Conservation (phyloP, 2,797 vertebrate species). For the Eulemur albifrons region DNA sequence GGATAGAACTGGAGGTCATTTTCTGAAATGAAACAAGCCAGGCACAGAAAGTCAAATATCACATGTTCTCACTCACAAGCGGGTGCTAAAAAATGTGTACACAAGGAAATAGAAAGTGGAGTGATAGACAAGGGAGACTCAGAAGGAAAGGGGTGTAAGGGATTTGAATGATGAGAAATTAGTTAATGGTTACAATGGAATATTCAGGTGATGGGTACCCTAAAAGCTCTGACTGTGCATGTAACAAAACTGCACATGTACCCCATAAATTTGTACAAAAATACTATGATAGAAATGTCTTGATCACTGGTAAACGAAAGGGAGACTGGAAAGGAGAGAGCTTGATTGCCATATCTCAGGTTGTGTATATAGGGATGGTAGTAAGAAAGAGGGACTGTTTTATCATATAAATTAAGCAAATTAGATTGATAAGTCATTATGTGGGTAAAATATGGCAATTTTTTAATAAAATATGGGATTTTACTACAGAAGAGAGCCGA, state of each 20-base stretch:
- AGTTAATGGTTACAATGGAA: background rate
- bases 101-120: background rate
- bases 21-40: background rate
- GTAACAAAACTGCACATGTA: background rate
- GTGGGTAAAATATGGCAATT: background rate
- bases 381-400: background rate
- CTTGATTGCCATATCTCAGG: background rate
- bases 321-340: slow-evolving; percentile 6
- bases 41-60: background rate
- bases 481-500: slow-evolving; percentile 13
- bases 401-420: slow-evolving; percentile 19
- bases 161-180: background rate
- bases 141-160: background rate
- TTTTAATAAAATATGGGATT: background rate
- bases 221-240: background rate
- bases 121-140: background rate
- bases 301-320: background rate
- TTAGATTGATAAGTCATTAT: background rate
- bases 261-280: background rate
- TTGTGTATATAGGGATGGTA: background rate
- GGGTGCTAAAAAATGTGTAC: background rate
- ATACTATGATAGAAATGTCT: slow-evolving; percentile 26
- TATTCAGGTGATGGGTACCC: background rate
- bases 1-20: background rate
- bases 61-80: background rate